Evolutionary conservation across 2,888 invertebrate species (phyloP).

Genomic region (Drosophila sordidapex): DNA sequence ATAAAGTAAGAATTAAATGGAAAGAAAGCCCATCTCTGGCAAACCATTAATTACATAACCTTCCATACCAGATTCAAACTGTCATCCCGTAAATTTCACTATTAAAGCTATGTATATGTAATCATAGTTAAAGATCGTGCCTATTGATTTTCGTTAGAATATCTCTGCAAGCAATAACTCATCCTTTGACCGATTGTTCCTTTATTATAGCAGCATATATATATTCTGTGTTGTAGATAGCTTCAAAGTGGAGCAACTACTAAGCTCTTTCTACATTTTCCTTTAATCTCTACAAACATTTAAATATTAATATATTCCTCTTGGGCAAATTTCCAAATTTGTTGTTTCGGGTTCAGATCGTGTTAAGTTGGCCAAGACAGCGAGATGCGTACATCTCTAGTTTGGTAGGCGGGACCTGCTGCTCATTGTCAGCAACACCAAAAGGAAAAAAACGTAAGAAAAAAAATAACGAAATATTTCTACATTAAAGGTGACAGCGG

Average conservation of each 20-base stretch:
- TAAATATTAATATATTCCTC: not conserved
- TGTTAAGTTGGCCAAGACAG: not conserved
- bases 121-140: not conserved
- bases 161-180: fast-evolving
- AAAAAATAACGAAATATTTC: conserved; percentile 57
- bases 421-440: conserved; percentile 46
- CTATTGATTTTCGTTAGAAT: not conserved
- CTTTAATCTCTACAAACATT: not conserved
- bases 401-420: conserved; percentile 7
- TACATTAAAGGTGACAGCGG: conserved; percentile 76
- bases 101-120: not conserved
- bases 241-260: not conserved
- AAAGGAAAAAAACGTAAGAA: conserved; percentile 9
- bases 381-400: not conserved
- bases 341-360: not conserved
- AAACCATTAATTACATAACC: not conserved
- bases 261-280: not conserved
- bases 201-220: too few relatives aligned
- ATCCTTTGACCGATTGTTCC: not conserved
- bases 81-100: fast-evolving
- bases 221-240: too few relatives aligned
- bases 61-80: not conserved
- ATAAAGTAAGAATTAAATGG: not conserved
- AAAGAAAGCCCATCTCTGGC: fast-evolving
- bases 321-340: not conserved